Base-by-base conservation (phyloP, 1,140 invertebrate species). In the Mycetomoellerius zeteki region DNA sequence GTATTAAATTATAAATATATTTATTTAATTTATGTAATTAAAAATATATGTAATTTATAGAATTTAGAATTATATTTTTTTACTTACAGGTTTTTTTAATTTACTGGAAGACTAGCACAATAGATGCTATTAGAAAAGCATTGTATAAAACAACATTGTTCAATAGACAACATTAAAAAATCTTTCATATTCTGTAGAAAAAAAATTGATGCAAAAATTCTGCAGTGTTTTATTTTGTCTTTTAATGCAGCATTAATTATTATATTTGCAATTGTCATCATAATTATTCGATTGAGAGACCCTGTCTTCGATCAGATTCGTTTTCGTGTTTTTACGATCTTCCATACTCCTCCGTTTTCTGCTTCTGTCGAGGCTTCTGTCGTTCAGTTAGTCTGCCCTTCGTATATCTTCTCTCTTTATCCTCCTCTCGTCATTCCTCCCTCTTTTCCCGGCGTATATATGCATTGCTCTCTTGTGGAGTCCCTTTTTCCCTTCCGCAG, bases 361-460 rank as follows among this genome's bases (percentile, higher is more conserved):
- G 52, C 24, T 30, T 73, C 69, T 62, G 54, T 62, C 67, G 75
- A 37, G 24, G 52, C 24, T 30, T 73, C 69, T 62, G 54, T 62
- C 67, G 75, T 84, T 75, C n/a, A 75, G 67, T 72, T 33, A 60
- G 24, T 19, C 1, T 6, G 14, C 19, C 19, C 69, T 73, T 43
- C 24, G 54, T 21, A 33, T 56, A 24, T 14, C 37, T 14, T 33
- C 6, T 58, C 30, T 56, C 16, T 67, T 80, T 47, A 24, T 72
- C 60, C 43, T 10, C 60, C n/a, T 43, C 21, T 12, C 12, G 1
- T 19, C n/a, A 52, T 60, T 82, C 47, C 24, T 73, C 37, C n/a
- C 65, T 14, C 5, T 47, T 75, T 73, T 12, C n/a, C 21, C 19
- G 56, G 0, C 27, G 27, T 21, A 56, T 43, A n/a, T 30, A 19